Base-by-base conservation (phyloP, 2,797 vertebrate species). In the Triplophysa yarkandensis region DNA sequence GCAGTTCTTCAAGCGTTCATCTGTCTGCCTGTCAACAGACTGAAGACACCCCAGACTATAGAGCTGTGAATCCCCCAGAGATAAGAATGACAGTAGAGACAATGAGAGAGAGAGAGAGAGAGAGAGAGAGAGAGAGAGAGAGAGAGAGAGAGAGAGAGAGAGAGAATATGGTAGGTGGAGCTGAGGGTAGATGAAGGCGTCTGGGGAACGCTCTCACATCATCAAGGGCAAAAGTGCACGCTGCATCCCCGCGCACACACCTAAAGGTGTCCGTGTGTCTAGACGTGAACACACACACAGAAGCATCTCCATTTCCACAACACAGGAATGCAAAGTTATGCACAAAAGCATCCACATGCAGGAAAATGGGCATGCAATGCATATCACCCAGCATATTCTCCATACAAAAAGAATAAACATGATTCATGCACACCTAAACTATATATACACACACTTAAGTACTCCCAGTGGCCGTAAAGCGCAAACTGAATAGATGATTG, bases 11-110 rank as follows among this genome's bases (percentile, higher is more conserved):
- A 62, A 72, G 73, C 52, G 55, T 71, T 80, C 70, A 77, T 82
- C 68, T 67, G 57, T 62, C 75, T 68, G 69, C 73, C 74, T 75
- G 74, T 75, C 75, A 72, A 48, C 50, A 72, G 68, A 71, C 70
- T 77, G 71, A 81, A 80, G 74, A 76, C 78, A 80, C 77, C 75
- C 77, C 64, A 75, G 65, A 75, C 73, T 61, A 75, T 50, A 68
- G 52, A 60, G 63, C 63, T 67, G 41, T 48, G 73, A 75, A 75
- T 68, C 64, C 73, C 64, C 64, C 73, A 60, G 73, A 75, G 73
- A 27, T 48, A 34, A 68, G 43, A 75, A 61, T 75, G 68, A 77
- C 58, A 70, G 74, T 44, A 68, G 41, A 60, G 64, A 68, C 41
- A 68, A 48, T 48, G 64, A 50, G 21, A 46, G 36, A 64, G 48